Base-by-base conservation (phyloP, 2,113 vertebrate species). In the Actenoides lindsayi region DNA sequence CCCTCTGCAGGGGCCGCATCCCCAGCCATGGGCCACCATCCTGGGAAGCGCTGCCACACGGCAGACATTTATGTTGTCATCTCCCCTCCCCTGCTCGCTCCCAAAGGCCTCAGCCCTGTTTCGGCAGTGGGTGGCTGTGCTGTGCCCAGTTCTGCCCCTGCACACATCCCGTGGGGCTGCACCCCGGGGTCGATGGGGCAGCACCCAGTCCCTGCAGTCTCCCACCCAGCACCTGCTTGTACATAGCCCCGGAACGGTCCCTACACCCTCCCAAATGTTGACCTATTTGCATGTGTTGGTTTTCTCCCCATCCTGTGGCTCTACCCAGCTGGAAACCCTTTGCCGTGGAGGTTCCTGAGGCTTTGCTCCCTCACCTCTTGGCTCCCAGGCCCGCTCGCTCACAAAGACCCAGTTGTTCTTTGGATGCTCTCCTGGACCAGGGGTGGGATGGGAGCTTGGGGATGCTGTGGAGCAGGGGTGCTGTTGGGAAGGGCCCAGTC, bases 201-300 rank as follows among this genome's bases (percentile, higher is more conserved):
- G 7, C 5, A 3, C 50, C 68, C 79, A 70, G 48, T 35, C 64
- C 42, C 41, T 39, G n/a, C 2, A 2, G 51, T 63, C 21, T 77
- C 67, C 62, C 3, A 1, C 46, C 39, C 48, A 16, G 31, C n/a
- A 0, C 73, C 91, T 62, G 48, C 59, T 94, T 97, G 96, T 97
- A 96, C 84, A 97, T 97, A 97, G 80, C 70, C 82, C 87, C 57
- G 1, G 0, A 73, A 76, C 18, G 1, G 16, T 65, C 70, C 60
- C 64, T 6, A 4, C 17, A 2, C n/a, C 16, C 3, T 70, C 67
- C 85, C 86, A 46, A 12, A 70, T 16, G 4, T 57, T 53, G 53
- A 51, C 28, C 51, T 75, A 44, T 60, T 75, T 96, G 96, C 95
- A 89, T 94, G 96, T 87, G 64, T 77, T 50, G 16, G 13, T 73